phyloP scores from a whole-genome alignment of 2,113 vertebrate species.

The cattle (Bos taurus) region ARS-UCD2.0 NC_037328.1:96192501-96193000 shows the following conservation, averaged over 20 bases:
- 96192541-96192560: background rate
- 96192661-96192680: background rate
- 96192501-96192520: background rate
- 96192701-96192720: background rate
- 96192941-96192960: too few relatives aligned
- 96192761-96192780: background rate
- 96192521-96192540: background rate
- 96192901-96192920: too few relatives aligned
- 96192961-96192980: too few relatives aligned
- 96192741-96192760: background rate
- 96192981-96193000: too few relatives aligned
- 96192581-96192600: fast-evolving
- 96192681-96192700: background rate
- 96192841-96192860: background rate
- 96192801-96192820: background rate
- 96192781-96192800: background rate
- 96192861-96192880: too few relatives aligned
- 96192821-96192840: background rate
- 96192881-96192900: too few relatives aligned
- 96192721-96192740: background rate
- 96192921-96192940: too few relatives aligned
- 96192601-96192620: background rate
- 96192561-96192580: too few relatives aligned
- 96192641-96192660: background rate
- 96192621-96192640: background rate